Conservation (phyloP, 2,888 invertebrate species). For the Ennomos erosarius region DNA sequence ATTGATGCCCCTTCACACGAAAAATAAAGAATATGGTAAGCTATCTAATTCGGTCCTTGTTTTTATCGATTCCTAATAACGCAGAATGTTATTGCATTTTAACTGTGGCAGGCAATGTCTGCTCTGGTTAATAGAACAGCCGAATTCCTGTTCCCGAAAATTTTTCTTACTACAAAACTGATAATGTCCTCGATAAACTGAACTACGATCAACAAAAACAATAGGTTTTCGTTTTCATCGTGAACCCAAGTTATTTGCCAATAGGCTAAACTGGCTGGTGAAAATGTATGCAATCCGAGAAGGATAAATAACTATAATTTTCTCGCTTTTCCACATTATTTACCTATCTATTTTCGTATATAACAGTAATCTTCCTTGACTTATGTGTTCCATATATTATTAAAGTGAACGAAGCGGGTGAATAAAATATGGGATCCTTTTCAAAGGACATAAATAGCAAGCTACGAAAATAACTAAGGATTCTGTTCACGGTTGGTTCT, state of each 20-base stretch:
- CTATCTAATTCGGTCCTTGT: slow-evolving; percentile 31
- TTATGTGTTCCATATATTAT: slow-evolving; percentile 33
- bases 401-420: slow-evolving; percentile 20
- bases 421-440: slow-evolving; percentile 30
- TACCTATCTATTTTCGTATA: slow-evolving; percentile 20
- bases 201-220: no score
- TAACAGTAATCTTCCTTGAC: slow-evolving; percentile 38
- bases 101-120: no score
- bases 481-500: slow-evolving; percentile 1
- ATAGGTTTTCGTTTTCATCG: no score
- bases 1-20: slow-evolving; percentile 4
- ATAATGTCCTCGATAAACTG: no score
- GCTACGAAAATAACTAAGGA: slow-evolving; percentile 3
- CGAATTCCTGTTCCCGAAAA: no score
- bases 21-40: slow-evolving; percentile 48
- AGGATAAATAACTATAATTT: slow-evolving; percentile 35
- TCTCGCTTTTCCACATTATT: slow-evolving; percentile 12
- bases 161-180: no score
- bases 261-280: no score
- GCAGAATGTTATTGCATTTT: no score
- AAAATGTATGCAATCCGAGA: no score
- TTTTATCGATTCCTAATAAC: slow-evolving; percentile 2
- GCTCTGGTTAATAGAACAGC: no score
- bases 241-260: no score
- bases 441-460: slow-evolving; percentile 3